Conservation (phyloP, 2,113 vertebrate genomes). For the Carassius gibelio region DNA sequence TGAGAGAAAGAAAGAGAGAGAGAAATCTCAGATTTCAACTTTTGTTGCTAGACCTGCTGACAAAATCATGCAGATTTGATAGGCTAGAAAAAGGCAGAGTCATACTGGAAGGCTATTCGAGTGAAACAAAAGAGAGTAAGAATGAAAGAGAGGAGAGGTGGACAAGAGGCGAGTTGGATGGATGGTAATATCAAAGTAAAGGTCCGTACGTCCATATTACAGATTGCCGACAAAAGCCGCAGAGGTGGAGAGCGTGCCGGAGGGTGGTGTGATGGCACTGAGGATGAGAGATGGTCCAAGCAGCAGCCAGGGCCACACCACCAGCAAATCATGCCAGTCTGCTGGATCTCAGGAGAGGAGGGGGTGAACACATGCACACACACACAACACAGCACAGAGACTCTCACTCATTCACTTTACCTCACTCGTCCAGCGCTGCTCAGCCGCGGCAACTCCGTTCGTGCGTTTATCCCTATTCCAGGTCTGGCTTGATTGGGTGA, state of each 20-base stretch:
- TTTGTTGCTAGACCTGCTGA: conserved; percentile 47
- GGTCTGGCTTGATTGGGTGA: conserved; percentile 50
- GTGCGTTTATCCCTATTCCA: conserved; percentile 59
- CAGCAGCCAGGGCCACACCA: conserved; percentile 63
- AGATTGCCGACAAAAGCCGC: not conserved
- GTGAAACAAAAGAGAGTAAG: conserved; percentile 27
- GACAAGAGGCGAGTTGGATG: conserved; percentile 28
- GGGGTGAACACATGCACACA: conserved; percentile 43
- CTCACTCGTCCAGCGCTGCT: conserved; percentile 42
- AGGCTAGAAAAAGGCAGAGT: conserved; percentile 1
- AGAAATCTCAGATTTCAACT: conserved; percentile 65
- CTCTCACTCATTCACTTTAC: conserved; percentile 59
- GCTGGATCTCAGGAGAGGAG: conserved; percentile 71
- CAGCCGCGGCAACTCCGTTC: conserved; percentile 32
- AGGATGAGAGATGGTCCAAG: conserved; percentile 47
- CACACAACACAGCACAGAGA: conserved; percentile 43
- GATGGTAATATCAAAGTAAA: conserved; percentile 17
- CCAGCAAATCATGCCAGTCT: conserved; percentile 76
- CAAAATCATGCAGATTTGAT: conserved; percentile 16
- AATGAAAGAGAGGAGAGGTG: conserved; percentile 12
- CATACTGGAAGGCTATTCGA: not conserved
- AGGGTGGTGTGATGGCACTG: conserved; percentile 21
- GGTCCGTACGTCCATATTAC: conserved; percentile 14
- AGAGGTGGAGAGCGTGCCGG: conserved; percentile 24
- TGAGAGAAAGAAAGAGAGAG: conserved; percentile 51